Evolutionary conservation across 2,888 invertebrate genomes (phyloP), one percentile per base, ranked within the genome.

Genomic region (Aphidius colemani): DNA sequence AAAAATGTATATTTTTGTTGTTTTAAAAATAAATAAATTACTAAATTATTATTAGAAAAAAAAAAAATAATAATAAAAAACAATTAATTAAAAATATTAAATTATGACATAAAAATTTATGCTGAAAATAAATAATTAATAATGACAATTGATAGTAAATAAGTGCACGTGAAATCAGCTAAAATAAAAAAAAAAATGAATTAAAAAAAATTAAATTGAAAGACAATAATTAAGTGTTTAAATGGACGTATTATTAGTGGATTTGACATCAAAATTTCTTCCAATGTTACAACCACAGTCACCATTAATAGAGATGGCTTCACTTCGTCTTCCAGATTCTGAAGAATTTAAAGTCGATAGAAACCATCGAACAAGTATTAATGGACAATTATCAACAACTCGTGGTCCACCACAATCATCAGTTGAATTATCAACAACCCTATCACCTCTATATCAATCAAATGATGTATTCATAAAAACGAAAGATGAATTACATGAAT

Each of bases 251-350:
- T 66, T 75, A 71, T 70, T 71, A 67, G 72, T 74, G 69, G 78
- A 77, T 64, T 74, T 71, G 68, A 73, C 76, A 66, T 71, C 71
- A 71, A 72, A 74, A 48, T 75, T 74, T 69, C 71, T 68, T 63
- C 74, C 77, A 70, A 82, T 82, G 82, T 74, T 81, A 65, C 80
- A 82, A 74, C 78, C 81, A 64, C 77, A 81, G 63, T 77, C 79
- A 64, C 76, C 77, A 50, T 73, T 80, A 50, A 69, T 82, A 75
- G 82, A 82, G 72, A 83, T 84, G 83, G 84, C 83, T 68, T 83
- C 84, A 39, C 76, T 85, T 57, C 78, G 85, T 66, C 73, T 84
- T 63, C 84, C 84, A 56, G 84, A 84, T 69, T 79, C 82, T 59
- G 84, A 83, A 67, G 84, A 84, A 71, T 79, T 82, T 71, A 82